Evolutionary conservation across 2,888 invertebrate genomes (phyloP).

Genomic region (Cerastoderma edule): DNA sequence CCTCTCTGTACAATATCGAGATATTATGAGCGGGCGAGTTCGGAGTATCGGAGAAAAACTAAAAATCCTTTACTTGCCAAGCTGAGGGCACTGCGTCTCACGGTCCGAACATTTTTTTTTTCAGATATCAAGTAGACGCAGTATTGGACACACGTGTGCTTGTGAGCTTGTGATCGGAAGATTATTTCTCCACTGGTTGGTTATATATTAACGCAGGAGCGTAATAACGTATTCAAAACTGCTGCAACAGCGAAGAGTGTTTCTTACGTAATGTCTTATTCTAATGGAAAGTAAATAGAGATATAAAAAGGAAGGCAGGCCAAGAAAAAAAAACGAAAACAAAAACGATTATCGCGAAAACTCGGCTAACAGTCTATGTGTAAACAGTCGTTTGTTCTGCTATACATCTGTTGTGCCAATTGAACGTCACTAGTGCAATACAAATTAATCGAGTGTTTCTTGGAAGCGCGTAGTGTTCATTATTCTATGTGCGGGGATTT

Average conservation of each 20-base stretch:
- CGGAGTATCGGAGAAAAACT: too few species aligned
- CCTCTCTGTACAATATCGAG: too few species aligned
- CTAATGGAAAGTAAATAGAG: neutral
- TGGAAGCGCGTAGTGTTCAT: neutral
- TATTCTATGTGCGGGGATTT: conserved; percentile 11
- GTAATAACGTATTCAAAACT: too few species aligned
- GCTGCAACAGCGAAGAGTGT: too few species aligned
- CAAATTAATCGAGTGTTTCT: conserved; percentile 25
- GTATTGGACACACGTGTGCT: neutral
- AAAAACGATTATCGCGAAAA: conserved; percentile 2
- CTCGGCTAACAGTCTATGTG: conserved; percentile 15
- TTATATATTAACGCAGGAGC: too few species aligned
- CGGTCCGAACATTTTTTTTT: conserved; percentile 4
- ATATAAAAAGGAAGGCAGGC: neutral
- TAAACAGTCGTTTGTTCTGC: conserved; percentile 24
- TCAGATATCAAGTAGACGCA: conserved; percentile 8
- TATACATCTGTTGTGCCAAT: conserved; percentile 26
- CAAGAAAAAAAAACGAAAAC: neutral
- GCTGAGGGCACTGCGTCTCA: too few species aligned
- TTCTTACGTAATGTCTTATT: neutral
- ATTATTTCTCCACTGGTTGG: too few species aligned
- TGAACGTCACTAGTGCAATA: conserved; percentile 29
- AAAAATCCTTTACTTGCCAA: too few species aligned
- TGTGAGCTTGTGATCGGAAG: too few species aligned
- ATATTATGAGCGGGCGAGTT: too few species aligned